Conservation (phyloP, 2,797 vertebrate species). For the Neoniphon sammara region DNA sequence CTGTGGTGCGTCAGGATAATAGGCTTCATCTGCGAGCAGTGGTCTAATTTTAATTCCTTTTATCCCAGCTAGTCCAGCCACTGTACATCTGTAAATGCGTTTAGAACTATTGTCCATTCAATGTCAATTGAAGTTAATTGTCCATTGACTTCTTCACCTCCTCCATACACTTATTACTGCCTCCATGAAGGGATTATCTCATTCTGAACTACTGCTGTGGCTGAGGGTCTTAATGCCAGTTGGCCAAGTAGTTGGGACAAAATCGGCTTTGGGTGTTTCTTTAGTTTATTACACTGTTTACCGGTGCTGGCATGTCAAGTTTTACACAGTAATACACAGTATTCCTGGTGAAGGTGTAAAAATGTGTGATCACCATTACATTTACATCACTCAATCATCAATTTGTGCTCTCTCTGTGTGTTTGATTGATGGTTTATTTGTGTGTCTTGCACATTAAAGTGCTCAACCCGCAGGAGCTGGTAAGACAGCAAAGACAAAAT, state of each 20-base stretch:
- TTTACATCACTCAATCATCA: conserved; percentile 11
- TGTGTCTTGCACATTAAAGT: too few relatives aligned
- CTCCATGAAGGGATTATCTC: conserved; percentile 55
- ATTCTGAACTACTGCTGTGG: conserved; percentile 38
- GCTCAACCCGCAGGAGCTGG: too few relatives aligned
- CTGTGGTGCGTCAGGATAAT: conserved; percentile 59
- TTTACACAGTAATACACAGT: conserved; percentile 27
- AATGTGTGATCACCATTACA: neutral
- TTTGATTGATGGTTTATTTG: too few relatives aligned
- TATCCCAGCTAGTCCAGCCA: conserved; percentile 54
- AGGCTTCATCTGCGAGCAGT: conserved; percentile 66
- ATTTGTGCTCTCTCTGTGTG: conserved; percentile 11
- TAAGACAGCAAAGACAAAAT: too few relatives aligned
- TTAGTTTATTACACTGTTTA: conserved; percentile 25
- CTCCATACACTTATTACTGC: conserved; percentile 51
- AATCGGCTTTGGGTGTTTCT: conserved; percentile 27
- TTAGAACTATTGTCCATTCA: conserved; percentile 66
- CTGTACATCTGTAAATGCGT: conserved; percentile 59
- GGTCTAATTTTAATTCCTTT: conserved; percentile 71
- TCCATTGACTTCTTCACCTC: conserved; percentile 72
- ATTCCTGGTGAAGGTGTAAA: conserved; percentile 18
- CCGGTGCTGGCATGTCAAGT: conserved; percentile 9
- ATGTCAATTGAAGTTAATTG: conserved; percentile 76
- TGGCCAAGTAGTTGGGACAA: conserved; percentile 32
- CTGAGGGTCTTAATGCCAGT: conserved; percentile 37